Base-by-base conservation (phyloP, 2,113 vertebrate species). In the Pomatorhinus ruficollis region DNA sequence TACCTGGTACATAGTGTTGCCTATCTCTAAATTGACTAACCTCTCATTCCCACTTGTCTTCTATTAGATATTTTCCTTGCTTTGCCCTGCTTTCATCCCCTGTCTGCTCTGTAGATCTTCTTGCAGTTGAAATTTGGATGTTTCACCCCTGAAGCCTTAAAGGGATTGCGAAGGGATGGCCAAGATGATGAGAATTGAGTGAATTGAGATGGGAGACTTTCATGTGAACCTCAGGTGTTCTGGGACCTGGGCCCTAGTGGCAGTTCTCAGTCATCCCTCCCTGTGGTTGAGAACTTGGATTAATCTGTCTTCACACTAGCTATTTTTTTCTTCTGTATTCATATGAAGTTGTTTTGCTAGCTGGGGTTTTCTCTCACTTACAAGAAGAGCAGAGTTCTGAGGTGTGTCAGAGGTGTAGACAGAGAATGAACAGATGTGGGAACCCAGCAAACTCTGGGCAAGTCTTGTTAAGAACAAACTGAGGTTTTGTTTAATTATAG, bases 381-480 rank as follows among this genome's bases (percentile, higher is more conserved):
- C 4, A 22, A 33, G n/a, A 75, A 53, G 61, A 79, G 45, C 65
- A 47, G 60, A 69, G 40, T 89, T 94, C 45, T 42, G 50, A 44
- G 47, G 56, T 83, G 28, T 52, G 30, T 76, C 57, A 60, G 66
- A 1, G 3, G 10, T 57, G 35, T 21, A 72, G 52, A 71, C 64
- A 90, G 61, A 72, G 89, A 79, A 78, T 49, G 65, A 87, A 59
- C 64, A 74, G 28, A 1, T 0, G 1, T 64, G 39, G 93, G 44
- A 84, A 52, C 77, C 42, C 68, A 23, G 39, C 24, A 90, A 60
- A 42, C 35, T 8, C 31, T 56, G 56, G 72, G 30, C 57, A 79
- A 76, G 44, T 0, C 0, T 17, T 4, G 22, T 21, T 45, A 6
- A 33, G 74, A 53, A 49, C 18, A 54, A 77, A 33, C 12, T 0